Percentiles rank a stretch among this genome's conserved stretches.
phyloP scores from a whole-genome alignment of 2,113 vertebrate species.

The Orientallactaga bullata region DNA sequence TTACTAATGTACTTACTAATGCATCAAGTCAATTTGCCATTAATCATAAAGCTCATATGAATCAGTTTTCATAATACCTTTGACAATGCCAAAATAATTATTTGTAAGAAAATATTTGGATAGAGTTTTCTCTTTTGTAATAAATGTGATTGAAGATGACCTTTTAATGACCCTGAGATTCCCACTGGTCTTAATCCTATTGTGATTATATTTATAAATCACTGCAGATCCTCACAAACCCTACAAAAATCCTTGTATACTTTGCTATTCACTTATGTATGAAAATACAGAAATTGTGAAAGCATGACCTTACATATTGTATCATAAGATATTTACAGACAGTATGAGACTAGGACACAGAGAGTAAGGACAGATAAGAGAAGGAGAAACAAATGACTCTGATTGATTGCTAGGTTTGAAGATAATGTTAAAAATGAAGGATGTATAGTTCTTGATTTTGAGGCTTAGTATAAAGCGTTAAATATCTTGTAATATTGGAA shows the following conservation, averaged over 20 bases:
- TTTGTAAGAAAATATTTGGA: not conserved
- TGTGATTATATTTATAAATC: not conserved
- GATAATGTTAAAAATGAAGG: not conserved
- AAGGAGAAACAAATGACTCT: not conserved
- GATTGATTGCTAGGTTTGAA: not conserved
- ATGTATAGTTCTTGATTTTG: not conserved
- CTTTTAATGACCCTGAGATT: not conserved
- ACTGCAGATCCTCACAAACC: not conserved
- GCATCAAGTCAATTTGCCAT: not conserved
- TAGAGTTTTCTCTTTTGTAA: constrained; percentile 9
- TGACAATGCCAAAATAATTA: not conserved
- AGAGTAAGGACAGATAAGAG: not conserved
- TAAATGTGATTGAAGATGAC: not conserved
- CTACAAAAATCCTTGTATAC: not conserved
- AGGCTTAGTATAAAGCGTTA: too few relatives aligned
- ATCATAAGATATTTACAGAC: not conserved
- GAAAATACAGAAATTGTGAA: not conserved
- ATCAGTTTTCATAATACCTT: not conserved
- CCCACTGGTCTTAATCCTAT: not conserved
- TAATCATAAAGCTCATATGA: not conserved
- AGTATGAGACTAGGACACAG: not conserved
- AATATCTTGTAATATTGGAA: too few relatives aligned
- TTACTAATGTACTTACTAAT: not conserved
- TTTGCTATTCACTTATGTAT: not conserved
- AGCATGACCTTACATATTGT: not conserved